A percentile compares a stretch with the other conserved stretches of the same genome.
Conservation (phyloP, 2,113 vertebrate species). For the Ciconia boyciana region DNA sequence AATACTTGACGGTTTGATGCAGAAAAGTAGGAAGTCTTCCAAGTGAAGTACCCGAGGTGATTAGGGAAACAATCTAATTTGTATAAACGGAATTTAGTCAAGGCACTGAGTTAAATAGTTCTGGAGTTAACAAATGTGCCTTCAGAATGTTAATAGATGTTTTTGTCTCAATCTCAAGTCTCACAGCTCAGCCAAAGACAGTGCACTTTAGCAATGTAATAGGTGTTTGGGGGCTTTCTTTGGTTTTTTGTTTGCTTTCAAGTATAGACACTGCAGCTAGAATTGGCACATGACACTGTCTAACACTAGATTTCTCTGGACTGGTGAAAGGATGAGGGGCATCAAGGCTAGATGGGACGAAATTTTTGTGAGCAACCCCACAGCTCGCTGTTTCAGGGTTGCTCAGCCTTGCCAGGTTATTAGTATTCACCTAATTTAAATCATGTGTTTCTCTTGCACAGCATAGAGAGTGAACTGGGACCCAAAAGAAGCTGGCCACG, state of each 20-base stretch:
- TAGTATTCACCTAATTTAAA: not conserved
- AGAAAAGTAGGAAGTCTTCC: not conserved
- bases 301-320: not conserved
- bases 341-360: not conserved
- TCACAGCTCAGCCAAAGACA: not conserved
- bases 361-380: not conserved
- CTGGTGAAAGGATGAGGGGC: not conserved
- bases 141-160: slow-evolving; percentile 1
- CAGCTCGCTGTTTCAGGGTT: not conserved
- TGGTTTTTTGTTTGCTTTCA: not conserved
- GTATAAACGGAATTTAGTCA: not conserved
- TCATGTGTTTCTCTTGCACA: not conserved
- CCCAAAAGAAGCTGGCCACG: rapidly evolving
- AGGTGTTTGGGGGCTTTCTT: not conserved
- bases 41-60: not conserved
- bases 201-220: not conserved
- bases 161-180: not conserved
- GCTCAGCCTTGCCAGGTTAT: not conserved
- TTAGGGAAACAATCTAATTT: slow-evolving; percentile 1
- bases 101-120: not conserved
- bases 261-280: not conserved
- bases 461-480: not conserved
- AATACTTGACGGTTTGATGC: not conserved
- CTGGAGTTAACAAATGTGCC: not conserved
- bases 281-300: not conserved